These are phyloP conservation scores for Cenopis cana DNA, from an alignment of 2,888 invertebrate genomes.

Conservation along the genomic window DNA sequence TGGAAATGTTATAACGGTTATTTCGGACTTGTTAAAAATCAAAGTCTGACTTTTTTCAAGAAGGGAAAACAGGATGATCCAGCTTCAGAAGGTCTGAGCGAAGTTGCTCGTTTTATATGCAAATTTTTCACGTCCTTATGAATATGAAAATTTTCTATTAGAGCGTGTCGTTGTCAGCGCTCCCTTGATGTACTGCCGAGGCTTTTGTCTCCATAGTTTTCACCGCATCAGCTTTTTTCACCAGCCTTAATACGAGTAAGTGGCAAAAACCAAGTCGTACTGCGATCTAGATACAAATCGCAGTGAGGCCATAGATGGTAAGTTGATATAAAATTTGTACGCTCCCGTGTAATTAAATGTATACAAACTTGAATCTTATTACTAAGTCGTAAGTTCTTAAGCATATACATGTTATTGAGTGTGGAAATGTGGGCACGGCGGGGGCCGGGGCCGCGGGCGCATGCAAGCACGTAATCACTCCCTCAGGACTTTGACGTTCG, in stretches of 20 bases:
- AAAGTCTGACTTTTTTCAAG: constrained; percentile 69
- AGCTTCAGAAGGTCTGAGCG: constrained; percentile 60
- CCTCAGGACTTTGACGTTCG: constrained; percentile 61
- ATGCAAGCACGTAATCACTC: constrained; percentile 69
- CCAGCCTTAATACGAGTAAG: constrained; percentile 52
- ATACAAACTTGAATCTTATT: constrained; percentile 3
- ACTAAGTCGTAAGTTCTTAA: not conserved
- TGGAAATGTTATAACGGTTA: constrained; percentile 26
- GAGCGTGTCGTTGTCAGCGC: constrained; percentile 82
- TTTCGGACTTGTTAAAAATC: constrained; percentile 55
- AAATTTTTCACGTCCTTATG: constrained; percentile 83
- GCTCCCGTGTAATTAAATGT: not conserved
- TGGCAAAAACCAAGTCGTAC: constrained; percentile 4
- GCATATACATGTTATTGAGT: not conserved
- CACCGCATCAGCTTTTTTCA: constrained; percentile 63
- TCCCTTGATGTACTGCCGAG: constrained; percentile 71
- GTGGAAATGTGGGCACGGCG: constrained; percentile 36
- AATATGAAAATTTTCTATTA: constrained; percentile 86
- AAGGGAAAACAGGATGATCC: constrained; percentile 73
- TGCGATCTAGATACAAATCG: constrained; percentile 13
- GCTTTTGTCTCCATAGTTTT: constrained; percentile 64
- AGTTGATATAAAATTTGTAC: constrained; percentile 49
- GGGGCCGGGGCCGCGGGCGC: constrained; percentile 56
- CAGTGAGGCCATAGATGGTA: constrained; percentile 42
- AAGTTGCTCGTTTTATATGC: constrained; percentile 84